A percentile compares a stretch with the other conserved stretches of the same genome.
Conservation (phyloP, 2,888 invertebrate genomes). For the Polymixis flavicincta region DNA sequence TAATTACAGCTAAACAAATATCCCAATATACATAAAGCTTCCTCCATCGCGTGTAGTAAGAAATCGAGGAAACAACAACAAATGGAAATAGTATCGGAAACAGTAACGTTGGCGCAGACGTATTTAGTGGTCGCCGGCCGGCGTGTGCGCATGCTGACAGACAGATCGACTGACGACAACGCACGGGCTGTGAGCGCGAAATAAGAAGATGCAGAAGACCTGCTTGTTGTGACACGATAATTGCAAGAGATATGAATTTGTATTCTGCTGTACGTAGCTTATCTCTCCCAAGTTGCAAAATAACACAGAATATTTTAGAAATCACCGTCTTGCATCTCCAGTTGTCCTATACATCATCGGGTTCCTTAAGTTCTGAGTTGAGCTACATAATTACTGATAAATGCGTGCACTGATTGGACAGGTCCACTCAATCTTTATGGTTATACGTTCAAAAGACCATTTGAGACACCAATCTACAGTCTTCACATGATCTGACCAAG, state of each 20-base stretch:
- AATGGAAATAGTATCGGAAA: constrained; percentile 86
- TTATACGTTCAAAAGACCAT: too few species aligned
- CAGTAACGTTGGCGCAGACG: constrained; percentile 83
- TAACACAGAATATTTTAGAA: not conserved
- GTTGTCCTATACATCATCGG: not conserved
- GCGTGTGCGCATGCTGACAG: constrained; percentile 75
- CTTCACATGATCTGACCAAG: too few species aligned
- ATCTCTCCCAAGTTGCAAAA: not conserved
- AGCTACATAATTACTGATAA: too few species aligned
- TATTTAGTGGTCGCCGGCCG: constrained; percentile 78
- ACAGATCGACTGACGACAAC: constrained; percentile 83
- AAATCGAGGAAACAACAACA: constrained; percentile 79
- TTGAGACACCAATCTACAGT: too few species aligned
- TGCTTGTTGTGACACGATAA: not conserved
- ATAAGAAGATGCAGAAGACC: constrained; percentile 43
- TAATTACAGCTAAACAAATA: constrained; percentile 70
- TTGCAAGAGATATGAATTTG: not conserved
- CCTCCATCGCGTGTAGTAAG: constrained; percentile 74
- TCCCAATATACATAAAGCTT: constrained; percentile 69
- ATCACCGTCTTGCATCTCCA: not conserved
- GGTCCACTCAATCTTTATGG: too few species aligned
- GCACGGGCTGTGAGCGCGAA: constrained; percentile 22
- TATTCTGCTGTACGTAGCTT: not conserved
- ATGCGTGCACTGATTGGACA: too few species aligned
- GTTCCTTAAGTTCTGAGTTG: too few species aligned